Conservation (phyloP, 2,797 vertebrate genomes). For the Natrix natrix region DNA sequence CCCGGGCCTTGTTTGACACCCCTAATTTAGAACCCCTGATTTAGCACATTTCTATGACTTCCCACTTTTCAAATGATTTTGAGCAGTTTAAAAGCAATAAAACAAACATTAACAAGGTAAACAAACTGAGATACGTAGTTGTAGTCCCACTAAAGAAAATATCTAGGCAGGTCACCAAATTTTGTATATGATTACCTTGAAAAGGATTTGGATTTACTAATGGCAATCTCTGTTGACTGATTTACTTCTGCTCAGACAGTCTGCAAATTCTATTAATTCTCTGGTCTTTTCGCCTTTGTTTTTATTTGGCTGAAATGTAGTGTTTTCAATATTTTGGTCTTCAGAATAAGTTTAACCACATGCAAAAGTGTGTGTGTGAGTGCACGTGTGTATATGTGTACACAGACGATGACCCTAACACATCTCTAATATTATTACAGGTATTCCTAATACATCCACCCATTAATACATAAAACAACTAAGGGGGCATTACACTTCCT, state of each 20-base stretch:
- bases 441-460: neutral
- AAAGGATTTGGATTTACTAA: neutral
- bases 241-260: neutral
- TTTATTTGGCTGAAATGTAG: neutral
- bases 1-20: too few relatives aligned
- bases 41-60: neutral
- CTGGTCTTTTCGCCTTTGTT: neutral
- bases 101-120: neutral
- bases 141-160: neutral
- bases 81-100: neutral
- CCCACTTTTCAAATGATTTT: neutral
- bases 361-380: neutral
- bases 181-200: neutral
- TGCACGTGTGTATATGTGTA: too few relatives aligned
- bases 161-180: neutral
- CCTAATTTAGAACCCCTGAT: neutral
- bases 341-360: neutral
- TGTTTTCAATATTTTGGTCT: neutral
- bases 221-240: neutral
- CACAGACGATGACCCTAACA: neutral
- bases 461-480: neutral
- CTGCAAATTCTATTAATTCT: neutral
- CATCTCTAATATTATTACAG: neutral
- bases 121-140: neutral
- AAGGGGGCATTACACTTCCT: neutral